Percentiles rank a stretch among this genome's conserved stretches.
phyloP scores from a whole-genome alignment of 2,113 vertebrate genomes.

The Megaptera novaeangliae region DNA sequence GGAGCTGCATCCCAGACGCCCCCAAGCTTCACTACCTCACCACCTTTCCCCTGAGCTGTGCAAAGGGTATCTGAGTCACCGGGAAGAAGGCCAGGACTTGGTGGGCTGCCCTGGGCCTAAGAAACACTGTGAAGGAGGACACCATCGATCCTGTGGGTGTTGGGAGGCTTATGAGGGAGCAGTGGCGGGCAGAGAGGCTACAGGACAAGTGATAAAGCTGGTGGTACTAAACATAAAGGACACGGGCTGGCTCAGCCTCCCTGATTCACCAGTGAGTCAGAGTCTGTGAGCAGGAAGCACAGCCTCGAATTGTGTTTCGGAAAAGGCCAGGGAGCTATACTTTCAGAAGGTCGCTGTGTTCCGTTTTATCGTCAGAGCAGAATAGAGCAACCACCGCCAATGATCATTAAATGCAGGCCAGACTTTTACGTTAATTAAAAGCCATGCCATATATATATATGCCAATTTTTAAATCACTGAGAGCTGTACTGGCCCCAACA shows the following conservation, averaged over 20 bases:
- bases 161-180: not conserved
- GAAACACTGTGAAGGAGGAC: not conserved
- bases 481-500: not conserved
- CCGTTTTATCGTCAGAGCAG: not conserved
- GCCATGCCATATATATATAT: not conserved
- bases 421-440: slow-evolving; percentile 31
- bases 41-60: not conserved
- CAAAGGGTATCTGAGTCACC: slow-evolving; percentile 45
- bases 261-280: slow-evolving; percentile 61
- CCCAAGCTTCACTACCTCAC: not conserved
- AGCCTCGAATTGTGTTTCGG: not conserved
- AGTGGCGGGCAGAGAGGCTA: not conserved
- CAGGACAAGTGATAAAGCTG: not conserved
- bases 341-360: not conserved
- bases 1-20: accelerated
- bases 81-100: not conserved
- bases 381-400: not conserved
- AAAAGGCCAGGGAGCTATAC: slow-evolving; percentile 21
- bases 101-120: not conserved
- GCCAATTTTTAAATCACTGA: not conserved
- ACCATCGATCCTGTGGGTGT: not conserved
- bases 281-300: not conserved
- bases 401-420: not conserved
- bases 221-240: slow-evolving; percentile 29
- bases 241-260: slow-evolving; percentile 12